Conservation (phyloP, 2,113 vertebrate genomes). For the Rhadina sibilatrix region DNA sequence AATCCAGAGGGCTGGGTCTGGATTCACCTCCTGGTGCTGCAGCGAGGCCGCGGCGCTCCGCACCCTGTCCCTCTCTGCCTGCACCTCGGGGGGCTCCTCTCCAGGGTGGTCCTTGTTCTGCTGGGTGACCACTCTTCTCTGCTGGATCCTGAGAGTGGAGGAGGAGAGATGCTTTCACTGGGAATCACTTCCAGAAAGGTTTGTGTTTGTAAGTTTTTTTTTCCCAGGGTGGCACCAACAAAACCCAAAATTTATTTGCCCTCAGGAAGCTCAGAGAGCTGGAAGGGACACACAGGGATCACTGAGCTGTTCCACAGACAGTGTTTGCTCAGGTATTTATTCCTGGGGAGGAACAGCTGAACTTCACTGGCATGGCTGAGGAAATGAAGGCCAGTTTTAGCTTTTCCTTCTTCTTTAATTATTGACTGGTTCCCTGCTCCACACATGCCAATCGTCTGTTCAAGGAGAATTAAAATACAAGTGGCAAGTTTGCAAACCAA, state of each 20-base stretch:
- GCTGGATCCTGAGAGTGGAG: neutral
- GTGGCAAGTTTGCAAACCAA: neutral
- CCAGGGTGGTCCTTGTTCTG: slow-evolving; percentile 74
- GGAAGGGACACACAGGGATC: neutral
- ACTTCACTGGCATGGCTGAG: neutral
- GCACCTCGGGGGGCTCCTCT: slow-evolving; percentile 83
- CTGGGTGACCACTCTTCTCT: slow-evolving; percentile 3
- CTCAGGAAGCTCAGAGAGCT: fast-evolving
- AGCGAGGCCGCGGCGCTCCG: slow-evolving; percentile 49
- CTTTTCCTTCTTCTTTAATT: neutral
- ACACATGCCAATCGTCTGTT: neutral
- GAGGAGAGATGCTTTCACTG: neutral
- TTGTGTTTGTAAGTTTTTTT: neutral
- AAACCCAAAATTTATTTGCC: neutral
- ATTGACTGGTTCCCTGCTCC: neutral
- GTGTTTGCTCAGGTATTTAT: neutral
- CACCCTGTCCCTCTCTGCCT: slow-evolving; percentile 77
- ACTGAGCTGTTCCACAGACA: neutral
- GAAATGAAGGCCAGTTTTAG: neutral
- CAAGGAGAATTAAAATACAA: neutral
- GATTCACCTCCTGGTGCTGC: slow-evolving; percentile 75
- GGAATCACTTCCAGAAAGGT: neutral
- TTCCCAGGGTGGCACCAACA: fast-evolving
- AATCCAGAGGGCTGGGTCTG: fast-evolving
- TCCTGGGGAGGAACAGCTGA: neutral